A percentile compares a stretch with the other conserved stretches of the same genome.
Evolutionary conservation across 2,888 invertebrate species (phyloP).

Genomic region (Toxonevra muliebris): DNA sequence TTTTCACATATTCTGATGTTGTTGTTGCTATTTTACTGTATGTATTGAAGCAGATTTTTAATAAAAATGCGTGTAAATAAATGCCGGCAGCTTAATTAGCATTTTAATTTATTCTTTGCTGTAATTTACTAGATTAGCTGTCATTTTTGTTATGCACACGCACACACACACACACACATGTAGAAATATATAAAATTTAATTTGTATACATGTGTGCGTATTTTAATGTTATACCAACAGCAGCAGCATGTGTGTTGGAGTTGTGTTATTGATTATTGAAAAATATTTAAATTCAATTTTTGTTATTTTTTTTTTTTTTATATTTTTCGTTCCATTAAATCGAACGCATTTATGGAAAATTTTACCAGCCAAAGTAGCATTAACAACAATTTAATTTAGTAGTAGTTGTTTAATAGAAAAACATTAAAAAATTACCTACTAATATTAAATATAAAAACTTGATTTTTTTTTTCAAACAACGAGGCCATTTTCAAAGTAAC

Average conservation of each 20-base stretch:
- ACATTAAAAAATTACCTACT: conserved; percentile 21
- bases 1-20: conserved; percentile 9
- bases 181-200: background rate
- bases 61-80: conserved; percentile 34
- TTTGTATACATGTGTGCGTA: background rate
- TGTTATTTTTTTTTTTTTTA: background rate
- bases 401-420: background rate
- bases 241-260: too few species aligned
- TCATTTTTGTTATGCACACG: background rate
- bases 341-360: conserved; percentile 2
- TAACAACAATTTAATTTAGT: background rate
- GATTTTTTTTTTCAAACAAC: too few species aligned
- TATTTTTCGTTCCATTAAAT: conserved; percentile 2
- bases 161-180: conserved; percentile 9
- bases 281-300: conserved; percentile 6
- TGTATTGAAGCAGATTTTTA: too few species aligned
- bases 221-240: too few species aligned
- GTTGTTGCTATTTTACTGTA: conserved; percentile 3
- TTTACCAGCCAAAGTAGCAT: background rate
- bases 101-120: conserved; percentile 50
- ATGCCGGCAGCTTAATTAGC: conserved; percentile 59
- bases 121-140: conserved; percentile 20
- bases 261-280: conserved; percentile 10
- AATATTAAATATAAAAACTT: too few species aligned
- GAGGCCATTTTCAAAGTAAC: too few species aligned